These are phyloP conservation scores for Piliocolobus tephrosceles DNA, from an alignment of 2,113 vertebrate species.

Conservation along the genomic window DNA sequence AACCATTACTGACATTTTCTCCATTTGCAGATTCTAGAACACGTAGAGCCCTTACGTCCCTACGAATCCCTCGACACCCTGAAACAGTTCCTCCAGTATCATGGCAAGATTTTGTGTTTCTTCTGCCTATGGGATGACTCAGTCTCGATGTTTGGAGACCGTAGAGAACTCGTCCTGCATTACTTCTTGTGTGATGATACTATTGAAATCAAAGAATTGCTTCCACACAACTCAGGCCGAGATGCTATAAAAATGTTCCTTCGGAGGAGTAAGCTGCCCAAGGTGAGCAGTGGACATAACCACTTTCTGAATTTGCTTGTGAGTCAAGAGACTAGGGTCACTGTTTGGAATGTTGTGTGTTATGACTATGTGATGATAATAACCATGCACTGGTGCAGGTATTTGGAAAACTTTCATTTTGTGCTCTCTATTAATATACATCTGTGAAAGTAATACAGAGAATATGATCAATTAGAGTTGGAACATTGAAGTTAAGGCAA, in stretches of 20 bases:
- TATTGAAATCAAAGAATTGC: constrained; percentile 89
- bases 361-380: constrained; percentile 28
- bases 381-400: constrained; percentile 32
- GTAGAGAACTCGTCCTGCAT: constrained; percentile 87
- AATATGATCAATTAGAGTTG: constrained; percentile 9
- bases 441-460: constrained; percentile 39
- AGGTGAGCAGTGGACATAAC: constrained; percentile 84
- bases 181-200: constrained; percentile 95
- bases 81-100: constrained; percentile 90
- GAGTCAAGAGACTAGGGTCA: constrained; percentile 21
- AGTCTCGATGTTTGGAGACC: constrained; percentile 79
- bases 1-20: constrained; percentile 25
- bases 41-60: constrained; percentile 86
- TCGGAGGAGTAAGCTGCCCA: constrained; percentile 90
- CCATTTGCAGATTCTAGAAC: constrained; percentile 81
- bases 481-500: constrained; percentile 38
- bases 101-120: constrained; percentile 92
- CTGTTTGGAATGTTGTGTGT: constrained; percentile 37
- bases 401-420: constrained; percentile 22
- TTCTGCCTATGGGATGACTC: constrained; percentile 92
- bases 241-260: constrained; percentile 87
- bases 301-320: background rate
- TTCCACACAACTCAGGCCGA: constrained; percentile 87
- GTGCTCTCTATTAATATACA: constrained; percentile 12
- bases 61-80: constrained; percentile 88